These are phyloP conservation scores for Butastur rufipennis DNA, from an alignment of 2,113 vertebrate species.

Conservation along the genomic window DNA sequence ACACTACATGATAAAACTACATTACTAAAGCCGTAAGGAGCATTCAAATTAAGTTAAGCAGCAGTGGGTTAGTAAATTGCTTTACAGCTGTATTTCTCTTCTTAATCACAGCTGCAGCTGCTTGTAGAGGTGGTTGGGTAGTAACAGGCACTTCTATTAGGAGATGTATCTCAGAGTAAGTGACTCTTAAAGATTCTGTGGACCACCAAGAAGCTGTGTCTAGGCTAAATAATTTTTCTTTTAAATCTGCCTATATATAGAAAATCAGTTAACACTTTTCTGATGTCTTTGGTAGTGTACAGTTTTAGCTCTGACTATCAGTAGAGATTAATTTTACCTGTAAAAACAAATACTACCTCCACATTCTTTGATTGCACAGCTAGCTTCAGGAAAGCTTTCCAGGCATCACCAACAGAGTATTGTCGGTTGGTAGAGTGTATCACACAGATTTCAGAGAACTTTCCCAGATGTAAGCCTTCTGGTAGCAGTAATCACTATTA, in stretches of 20 bases:
- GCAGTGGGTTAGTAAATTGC: neutral
- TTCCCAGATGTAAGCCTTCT: neutral
- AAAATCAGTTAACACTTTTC: neutral
- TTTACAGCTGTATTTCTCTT: neutral
- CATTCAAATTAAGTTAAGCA: neutral
- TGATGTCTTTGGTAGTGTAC: neutral
- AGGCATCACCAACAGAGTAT: neutral
- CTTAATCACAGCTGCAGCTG: neutral
- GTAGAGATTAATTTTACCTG: neutral
- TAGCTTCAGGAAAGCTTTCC: neutral
- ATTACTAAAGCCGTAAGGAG: neutral
- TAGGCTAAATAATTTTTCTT: neutral
- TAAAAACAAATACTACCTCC: neutral
- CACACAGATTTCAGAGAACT: neutral
- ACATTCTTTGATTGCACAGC: neutral
- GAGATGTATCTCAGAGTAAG: neutral
- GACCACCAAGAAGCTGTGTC: neutral
- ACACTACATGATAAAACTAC: neutral
- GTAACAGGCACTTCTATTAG: neutral
- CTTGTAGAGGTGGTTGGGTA: neutral
- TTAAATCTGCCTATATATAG: neutral
- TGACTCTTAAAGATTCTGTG: neutral
- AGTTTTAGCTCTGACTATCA: neutral
- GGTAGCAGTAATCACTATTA: neutral
- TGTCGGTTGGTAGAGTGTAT: neutral